phyloP scores from a whole-genome alignment of 2,888 invertebrate genomes.

The Boloria euphrosyne region DNA sequence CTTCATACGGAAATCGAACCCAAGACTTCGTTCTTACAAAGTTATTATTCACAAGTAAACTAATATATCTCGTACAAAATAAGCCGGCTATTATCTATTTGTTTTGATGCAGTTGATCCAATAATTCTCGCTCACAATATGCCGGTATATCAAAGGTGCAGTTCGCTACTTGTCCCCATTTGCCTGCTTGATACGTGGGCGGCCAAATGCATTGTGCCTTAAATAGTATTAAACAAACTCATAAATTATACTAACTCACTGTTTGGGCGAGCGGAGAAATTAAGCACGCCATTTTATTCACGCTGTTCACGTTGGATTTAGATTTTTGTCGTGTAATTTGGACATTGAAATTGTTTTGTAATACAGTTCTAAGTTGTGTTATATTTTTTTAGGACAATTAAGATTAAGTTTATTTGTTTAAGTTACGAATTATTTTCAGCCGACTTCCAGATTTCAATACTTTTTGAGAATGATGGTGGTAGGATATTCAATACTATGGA shows the following conservation, averaged over 20 bases:
- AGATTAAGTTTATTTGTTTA: too few species aligned
- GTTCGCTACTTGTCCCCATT: constrained; percentile 29
- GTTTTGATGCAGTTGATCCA: constrained; percentile 24
- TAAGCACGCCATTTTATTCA: constrained; percentile 24
- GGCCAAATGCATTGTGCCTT: constrained; percentile 42
- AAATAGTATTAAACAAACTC: constrained; percentile 42
- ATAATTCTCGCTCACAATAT: constrained; percentile 28
- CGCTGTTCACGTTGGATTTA: constrained; percentile 9
- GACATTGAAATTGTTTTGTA: too few species aligned
- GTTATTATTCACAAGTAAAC: neutral
- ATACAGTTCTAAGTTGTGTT: too few species aligned
- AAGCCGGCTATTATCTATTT: constrained; percentile 10
- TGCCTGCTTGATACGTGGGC: constrained; percentile 31
- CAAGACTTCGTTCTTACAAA: too few species aligned
- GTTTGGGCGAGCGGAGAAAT: constrained; percentile 18
- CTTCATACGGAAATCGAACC: too few species aligned
- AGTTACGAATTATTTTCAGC: too few species aligned
- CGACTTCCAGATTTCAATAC: too few species aligned
- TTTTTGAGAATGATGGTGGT: too few species aligned
- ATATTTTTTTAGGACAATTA: too few species aligned
- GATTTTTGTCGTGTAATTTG: neutral
- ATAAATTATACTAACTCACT: constrained; percentile 39
- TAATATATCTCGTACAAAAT: constrained; percentile 3
- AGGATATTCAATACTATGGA: too few species aligned
- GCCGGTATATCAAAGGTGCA: constrained; percentile 34